Evolutionary conservation across 1,140 invertebrate genomes (phyloP).

Genomic region (Lamellibrachia luymesi): DNA sequence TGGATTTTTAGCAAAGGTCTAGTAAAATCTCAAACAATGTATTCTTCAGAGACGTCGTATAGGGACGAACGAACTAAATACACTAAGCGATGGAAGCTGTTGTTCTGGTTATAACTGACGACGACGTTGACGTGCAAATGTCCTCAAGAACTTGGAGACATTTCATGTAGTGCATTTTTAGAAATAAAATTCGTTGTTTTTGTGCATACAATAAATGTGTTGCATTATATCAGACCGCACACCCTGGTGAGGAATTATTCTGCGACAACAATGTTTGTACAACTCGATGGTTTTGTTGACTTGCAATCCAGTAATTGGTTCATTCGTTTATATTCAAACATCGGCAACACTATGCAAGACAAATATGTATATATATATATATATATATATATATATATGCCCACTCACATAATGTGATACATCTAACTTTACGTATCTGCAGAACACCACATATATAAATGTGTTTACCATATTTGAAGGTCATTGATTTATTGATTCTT

Average conservation of each 20-base stretch:
- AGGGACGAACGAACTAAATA: neutral
- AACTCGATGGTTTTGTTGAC: neutral
- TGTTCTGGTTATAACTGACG: neutral
- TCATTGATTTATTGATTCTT: too few relatives aligned
- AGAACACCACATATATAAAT: too few relatives aligned
- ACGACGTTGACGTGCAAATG: neutral
- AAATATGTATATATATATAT: too few relatives aligned
- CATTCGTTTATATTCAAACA: too few relatives aligned
- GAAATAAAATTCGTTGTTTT: neutral
- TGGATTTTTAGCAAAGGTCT: neutral
- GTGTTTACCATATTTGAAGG: too few relatives aligned
- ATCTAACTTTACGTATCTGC: too few relatives aligned
- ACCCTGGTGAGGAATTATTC: neutral
- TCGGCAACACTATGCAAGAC: too few relatives aligned
- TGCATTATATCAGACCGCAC: neutral
- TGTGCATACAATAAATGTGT: neutral
- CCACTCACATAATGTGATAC: neutral
- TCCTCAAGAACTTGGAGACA: neutral
- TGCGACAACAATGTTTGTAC: neutral
- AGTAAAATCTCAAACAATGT: neutral
- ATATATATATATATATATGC: too few relatives aligned
- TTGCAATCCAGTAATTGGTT: conserved; percentile 6
- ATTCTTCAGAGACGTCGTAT: neutral
- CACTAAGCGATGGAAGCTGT: neutral
- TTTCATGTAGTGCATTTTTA: neutral